Percentiles rank a stretch among this genome's conserved stretches.
These are phyloP conservation scores for Thymelicus sylvestris DNA, from an alignment of 2,888 invertebrate species.

Conservation along the genomic window DNA sequence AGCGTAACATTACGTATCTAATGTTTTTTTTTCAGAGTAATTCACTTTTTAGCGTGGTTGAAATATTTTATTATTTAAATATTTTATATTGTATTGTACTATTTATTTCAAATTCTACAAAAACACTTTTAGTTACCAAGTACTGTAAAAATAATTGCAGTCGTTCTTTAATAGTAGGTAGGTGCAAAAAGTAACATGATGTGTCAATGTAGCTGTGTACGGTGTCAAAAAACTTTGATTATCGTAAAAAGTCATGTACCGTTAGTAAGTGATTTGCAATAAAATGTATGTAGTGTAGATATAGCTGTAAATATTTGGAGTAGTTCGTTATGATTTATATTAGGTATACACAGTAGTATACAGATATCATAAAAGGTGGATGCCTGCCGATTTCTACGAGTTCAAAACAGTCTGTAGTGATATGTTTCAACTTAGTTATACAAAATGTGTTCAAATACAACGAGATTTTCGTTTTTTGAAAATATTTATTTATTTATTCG, in stretches of 20 bases:
- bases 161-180: not conserved
- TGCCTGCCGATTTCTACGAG: not conserved
- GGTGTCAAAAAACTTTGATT: conserved; percentile 48
- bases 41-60: not conserved
- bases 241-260: conserved; percentile 48
- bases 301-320: not conserved
- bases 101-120: too few relatives aligned
- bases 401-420: not conserved
- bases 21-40: not conserved
- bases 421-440: too few relatives aligned
- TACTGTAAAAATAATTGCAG: too few relatives aligned
- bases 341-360: too few relatives aligned
- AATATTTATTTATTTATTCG: too few relatives aligned
- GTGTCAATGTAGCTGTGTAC: conserved; percentile 20
- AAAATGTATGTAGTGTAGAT: not conserved
- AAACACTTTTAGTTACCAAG: too few relatives aligned
- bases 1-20: not conserved
- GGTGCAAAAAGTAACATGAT: conserved; percentile 16
- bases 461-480: too few relatives aligned
- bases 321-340: too few relatives aligned
- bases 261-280: conserved; percentile 47
- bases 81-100: not conserved
- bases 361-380: not conserved
- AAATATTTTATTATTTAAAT: not conserved
- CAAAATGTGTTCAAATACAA: too few relatives aligned